Evolutionary conservation across 1,140 invertebrate species (phyloP), one percentile per base, ranked within the genome.

Genomic region (Mesaphorura yosii): DNA sequence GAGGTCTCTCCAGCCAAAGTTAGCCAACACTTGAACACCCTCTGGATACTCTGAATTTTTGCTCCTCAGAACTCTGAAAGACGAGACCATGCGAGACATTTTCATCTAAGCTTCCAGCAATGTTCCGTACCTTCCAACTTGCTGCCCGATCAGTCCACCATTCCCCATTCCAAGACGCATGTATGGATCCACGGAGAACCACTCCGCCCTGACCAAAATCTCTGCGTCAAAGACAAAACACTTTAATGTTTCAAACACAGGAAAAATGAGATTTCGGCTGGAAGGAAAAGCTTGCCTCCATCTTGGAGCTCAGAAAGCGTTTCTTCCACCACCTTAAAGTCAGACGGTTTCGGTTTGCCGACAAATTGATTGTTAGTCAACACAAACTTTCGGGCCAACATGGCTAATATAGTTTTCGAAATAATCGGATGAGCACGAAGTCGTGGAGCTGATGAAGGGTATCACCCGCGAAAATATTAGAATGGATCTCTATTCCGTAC

Each of bases 291-390:
- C 12, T 7, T 57, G 42, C 54, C 54, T 45, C 54, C 54, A 51
- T 56, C 54, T 3, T 46, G 27, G 7, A 56, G 29, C 31, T 56
- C 19, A 25, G 48, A 31, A 3, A 56, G 22, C 22, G 23, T 46
- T 39, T 56, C 54, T 41, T 56, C 54, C 3, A 51, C 48, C 26
- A 56, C 17, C 27, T 51, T 48, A 40, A 56, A 56, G 34, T 56
- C 42, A n/a, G 2, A n/a, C 6, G 47, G 17, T 51, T 44, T 56
- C 15, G 54, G 54, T 23, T 29, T 22, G 6, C 54, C 54, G 6
- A 37, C 46, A 42, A 49, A 48, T n/a, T 34, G 29, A 3, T 44
- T 34, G n/a, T n/a, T n/a, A n/a, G n/a, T n/a, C n/a, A n/a, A n/a
- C n/a, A n/a, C n/a, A n/a, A n/a, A n/a, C n/a, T n/a, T n/a, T n/a